Conservation (phyloP, 2,888 invertebrate genomes). For the Eristalinus sepulchralis region DNA sequence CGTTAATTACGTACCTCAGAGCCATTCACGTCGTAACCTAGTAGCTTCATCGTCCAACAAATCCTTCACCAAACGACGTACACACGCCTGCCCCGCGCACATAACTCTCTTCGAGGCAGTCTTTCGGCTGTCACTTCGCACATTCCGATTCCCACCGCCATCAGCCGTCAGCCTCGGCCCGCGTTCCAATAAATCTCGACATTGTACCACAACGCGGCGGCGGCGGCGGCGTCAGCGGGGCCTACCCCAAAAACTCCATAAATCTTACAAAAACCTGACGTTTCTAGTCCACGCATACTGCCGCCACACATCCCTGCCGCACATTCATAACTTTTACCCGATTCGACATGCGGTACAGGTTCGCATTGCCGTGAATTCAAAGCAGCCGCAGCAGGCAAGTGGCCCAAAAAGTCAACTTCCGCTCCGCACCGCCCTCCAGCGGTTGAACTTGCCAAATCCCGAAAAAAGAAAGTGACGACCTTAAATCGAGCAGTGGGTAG, state of each 20-base stretch:
- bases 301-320: background rate
- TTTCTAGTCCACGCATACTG: constrained; percentile 26
- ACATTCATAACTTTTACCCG: constrained; percentile 54
- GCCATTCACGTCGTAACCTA: background rate
- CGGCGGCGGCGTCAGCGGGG: no score
- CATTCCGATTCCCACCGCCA: constrained; percentile 22
- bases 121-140: constrained; percentile 38
- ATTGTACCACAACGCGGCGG: background rate
- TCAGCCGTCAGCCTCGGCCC: constrained; percentile 8
- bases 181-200: constrained; percentile 27
- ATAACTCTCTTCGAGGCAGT: constrained; percentile 13
- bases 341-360: constrained; percentile 53
- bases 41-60: background rate
- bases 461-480: constrained; percentile 65
- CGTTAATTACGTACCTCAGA: background rate
- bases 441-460: constrained; percentile 38
- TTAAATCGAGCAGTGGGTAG: constrained; percentile 33
- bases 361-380: constrained; percentile 23
- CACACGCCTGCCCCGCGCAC: background rate
- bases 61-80: background rate
- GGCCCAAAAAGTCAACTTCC: constrained; percentile 1
- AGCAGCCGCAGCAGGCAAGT: background rate
- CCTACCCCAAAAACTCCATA: constrained; percentile 49
- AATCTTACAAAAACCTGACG: constrained; percentile 33
- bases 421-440: constrained; percentile 1